Base-by-base conservation (phyloP, 2,888 invertebrate species). In the Capitulum mitella region DNA sequence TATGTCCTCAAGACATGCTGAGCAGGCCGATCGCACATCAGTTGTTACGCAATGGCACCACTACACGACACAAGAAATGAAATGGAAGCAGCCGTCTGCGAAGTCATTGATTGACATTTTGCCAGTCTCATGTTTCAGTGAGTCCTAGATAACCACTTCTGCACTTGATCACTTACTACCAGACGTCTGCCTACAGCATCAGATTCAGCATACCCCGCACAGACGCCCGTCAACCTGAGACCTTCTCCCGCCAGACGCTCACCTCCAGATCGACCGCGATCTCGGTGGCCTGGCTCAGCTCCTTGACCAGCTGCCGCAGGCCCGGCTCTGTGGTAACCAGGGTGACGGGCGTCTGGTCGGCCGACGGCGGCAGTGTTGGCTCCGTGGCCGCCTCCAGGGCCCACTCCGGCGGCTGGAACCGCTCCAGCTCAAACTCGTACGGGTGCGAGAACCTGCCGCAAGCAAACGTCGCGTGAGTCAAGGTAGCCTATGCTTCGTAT, bases 191-290 rank as follows among this genome's bases (percentile, higher is more conserved):
- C 12, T 37, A 75, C 26, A 3, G 3, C 54, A n/a, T n/a, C n/a
- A n/a, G n/a, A n/a, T n/a, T n/a, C n/a, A n/a, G n/a, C n/a, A n/a
- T n/a, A n/a, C n/a, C n/a, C n/a, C n/a, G n/a, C n/a, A n/a, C n/a
- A n/a, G n/a, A n/a, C n/a, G n/a, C n/a, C n/a, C n/a, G n/a, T n/a
- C n/a, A n/a, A n/a, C n/a, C n/a, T n/a, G n/a, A n/a, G n/a, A n/a
- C n/a, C n/a, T n/a, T n/a, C n/a, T n/a, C n/a, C n/a, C n/a, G n/a
- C n/a, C n/a, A n/a, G n/a, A n/a, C n/a, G 32, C 78, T 80, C 83
- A 86, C 87, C 85, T 89, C 89, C 78, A 98, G 87, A 87, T 98
- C 98, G 0, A 98, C 90, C 0, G 96, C 95, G 78, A 98, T 89
- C 84, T 93, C 93, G 3, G 87, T 86, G n/a, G 90, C 90, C 1